Base-by-base conservation (phyloP, 2,797 vertebrate species). In the Hyperoplus lanceolatus region DNA sequence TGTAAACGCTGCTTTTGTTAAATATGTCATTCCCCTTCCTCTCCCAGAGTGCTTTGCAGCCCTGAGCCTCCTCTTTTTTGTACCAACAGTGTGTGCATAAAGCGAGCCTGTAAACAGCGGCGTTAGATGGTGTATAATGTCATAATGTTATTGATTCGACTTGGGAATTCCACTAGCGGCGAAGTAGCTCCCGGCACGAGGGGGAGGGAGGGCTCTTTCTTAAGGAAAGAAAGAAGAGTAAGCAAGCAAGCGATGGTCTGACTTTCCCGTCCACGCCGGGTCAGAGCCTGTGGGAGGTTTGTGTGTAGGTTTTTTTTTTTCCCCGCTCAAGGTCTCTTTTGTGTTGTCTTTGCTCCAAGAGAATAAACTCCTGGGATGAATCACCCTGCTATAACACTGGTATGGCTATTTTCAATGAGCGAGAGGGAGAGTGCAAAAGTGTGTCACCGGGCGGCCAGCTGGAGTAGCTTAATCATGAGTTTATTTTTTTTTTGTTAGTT, bases 281-380 rank as follows among this genome's bases (percentile, higher is more conserved):
- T 85, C 84, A 77, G 79, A 88, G 84, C 88, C 79, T 67, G 88
- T 84, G 89, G 89, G 91, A 87, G 88, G 86, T 81, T 87, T 89
- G 84, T 81, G 89, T 81, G 79, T 83, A 81, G 29, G 29, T 29
- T 29, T 29, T 29, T 29, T 21, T 21, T 21, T 29, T 29, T 29
- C 2, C 29, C 29, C 10, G 42, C 79, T 92, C 92, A 90, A 91
- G 93, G 89, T 93, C 78, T 76, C 89, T 82, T 83, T 85, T 87
- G 82, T 90, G 87, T 89, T 90, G 90, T 91, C 84, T 90, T 89
- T 90, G 87, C 84, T 79, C 49, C 29, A 58, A 82, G 83, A 84
- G 87, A 82, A 87, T 81, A 84, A 89, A 87, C 84, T 86, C 79
- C 77, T 51, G 80, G 81, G 87, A 83, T 92, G 89, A 93, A 90